Conservation (phyloP, 1,140 invertebrate species). For the Drosophila biarmipes region DNA sequence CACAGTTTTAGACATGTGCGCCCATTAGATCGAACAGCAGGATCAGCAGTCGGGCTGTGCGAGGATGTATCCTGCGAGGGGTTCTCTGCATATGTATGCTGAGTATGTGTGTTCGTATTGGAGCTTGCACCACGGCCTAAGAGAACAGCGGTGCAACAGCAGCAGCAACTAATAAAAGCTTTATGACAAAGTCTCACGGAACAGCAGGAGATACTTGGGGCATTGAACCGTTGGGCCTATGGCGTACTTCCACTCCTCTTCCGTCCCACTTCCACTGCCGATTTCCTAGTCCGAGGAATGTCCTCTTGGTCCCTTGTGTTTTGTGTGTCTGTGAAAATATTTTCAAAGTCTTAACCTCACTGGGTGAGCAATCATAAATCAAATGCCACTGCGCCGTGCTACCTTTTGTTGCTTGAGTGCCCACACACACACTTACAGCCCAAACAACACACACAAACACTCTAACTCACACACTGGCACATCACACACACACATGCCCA, state of each 20-base stretch:
- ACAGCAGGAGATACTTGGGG: constrained; percentile 26
- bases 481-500: constrained; percentile 19
- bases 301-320: constrained; percentile 37
- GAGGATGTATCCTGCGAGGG: constrained; percentile 8
- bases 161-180: constrained; percentile 71
- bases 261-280: not conserved
- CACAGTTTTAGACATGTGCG: constrained; percentile 75
- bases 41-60: constrained; percentile 39
- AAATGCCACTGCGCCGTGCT: constrained; percentile 71
- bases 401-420: constrained; percentile 81
- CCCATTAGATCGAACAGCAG: constrained; percentile 77
- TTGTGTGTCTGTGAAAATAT: constrained; percentile 79
- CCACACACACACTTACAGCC: constrained; percentile 28
- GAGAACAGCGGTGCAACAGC: constrained; percentile 20
- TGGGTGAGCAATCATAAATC: constrained; percentile 80
- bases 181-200: constrained; percentile 51
- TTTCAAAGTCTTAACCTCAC: constrained; percentile 82
- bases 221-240: constrained; percentile 44
- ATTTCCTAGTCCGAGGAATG: constrained; percentile 39
- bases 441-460: constrained; percentile 15
- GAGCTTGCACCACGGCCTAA: constrained; percentile 56
- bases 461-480: not conserved
- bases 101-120: constrained; percentile 16
- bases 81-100: not conserved
- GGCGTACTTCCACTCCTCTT: not conserved